Base-by-base conservation (phyloP, 2,888 invertebrate species). In the Drosophila prostipennis region DNA sequence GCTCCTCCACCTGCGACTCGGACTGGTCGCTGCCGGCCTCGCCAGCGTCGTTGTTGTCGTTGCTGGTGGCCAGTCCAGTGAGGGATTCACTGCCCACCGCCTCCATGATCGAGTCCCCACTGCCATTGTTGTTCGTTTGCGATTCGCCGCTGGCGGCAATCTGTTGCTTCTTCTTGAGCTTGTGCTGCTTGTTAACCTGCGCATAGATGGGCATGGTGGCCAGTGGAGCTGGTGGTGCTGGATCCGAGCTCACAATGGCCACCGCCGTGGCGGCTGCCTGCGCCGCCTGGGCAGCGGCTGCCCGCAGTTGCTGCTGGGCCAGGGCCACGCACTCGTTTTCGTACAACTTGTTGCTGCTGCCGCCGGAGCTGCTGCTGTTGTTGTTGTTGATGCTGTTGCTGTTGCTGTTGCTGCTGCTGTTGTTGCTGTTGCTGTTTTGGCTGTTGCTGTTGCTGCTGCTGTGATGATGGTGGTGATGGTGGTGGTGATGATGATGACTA, bases 161-260 rank as follows among this genome's bases (percentile, higher is more conserved):
- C 42, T 78, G 68, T 43, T 75, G 72, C 78, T 92, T 92, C 74
- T 92, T 91, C 76, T 92, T 92, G 43, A 90, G 75, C 82, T 93
- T 93, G 76, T 91, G 92, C 53, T 89, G 88, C 72, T 92, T 92
- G 76, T 92, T 91, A 37, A 92, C 91, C 72, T 92, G 90, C n/a
- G 93, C 92, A 74, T 92, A 92, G 51, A 92, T 90, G 10, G 92
- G 91, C 70, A 75, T 53, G 51, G 70, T 40, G 5, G 74, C 49
- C 8, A n/a, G 16, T 6, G 16, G 34, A 3, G 11, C 16, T 6
- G 16, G 6, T 16, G 32, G 46, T 6, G 32, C 2, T 16, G 32
- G 46, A 13, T 36, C 36, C 26, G 32, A 55, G 6, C 43, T 29
- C 3, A 32, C 23, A 4, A 43, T 43, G 49, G 74, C 65, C 54